Base-by-base conservation (phyloP, 2,113 vertebrate genomes). In the Rhabdomys dilectus region DNA sequence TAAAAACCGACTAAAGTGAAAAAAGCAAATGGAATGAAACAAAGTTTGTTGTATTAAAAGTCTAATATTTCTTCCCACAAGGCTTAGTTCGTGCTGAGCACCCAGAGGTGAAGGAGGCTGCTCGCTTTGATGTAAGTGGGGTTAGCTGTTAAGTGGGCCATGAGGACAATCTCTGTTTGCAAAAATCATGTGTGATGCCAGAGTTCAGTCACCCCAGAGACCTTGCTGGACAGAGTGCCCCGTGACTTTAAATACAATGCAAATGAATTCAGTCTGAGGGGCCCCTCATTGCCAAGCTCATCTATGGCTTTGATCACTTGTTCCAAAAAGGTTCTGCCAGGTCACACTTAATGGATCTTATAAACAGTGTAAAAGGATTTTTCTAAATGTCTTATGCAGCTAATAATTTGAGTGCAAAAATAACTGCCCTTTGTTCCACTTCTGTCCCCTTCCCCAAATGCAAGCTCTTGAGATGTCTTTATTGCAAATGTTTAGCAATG, bases 201-300 rank as follows among this genome's bases (percentile, higher is more conserved):
- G 31, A 94, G 76, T 77, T 96, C 91, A 95, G 68, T 24, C 56
- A 34, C n/a, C 36, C 48, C 84, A 56, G 45, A 88, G 95, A 97
- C 75, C 96, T 26, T 45, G 73, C 56, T 26, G 84, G 19, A 22
- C 64, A 77, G 7, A 96, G 64, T 36, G 64, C 72, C 22, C 21
- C 81, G 26, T 34, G 70, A 88, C 15, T 51, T 17, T 93, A 15
- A 96, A 82, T 68, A 2, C 15, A 56, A 97, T 95, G 82, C 82
- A 96, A 97, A 96, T 94, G 72, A 92, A 26, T 97, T 96, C 94
- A 93, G 62, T 96, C 78, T 80, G 81, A 94, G 87, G 51, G 93
- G 62, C n/a, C 70, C 53, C 81, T 29, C 19, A 60, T 89, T 93
- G 66, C 82, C 82, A 97, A 95, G 93, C 62, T 95, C 95, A 93